These are phyloP conservation scores for Lucilia sericata DNA, from an alignment of 1,140 invertebrate species.

Conservation along the genomic window DNA sequence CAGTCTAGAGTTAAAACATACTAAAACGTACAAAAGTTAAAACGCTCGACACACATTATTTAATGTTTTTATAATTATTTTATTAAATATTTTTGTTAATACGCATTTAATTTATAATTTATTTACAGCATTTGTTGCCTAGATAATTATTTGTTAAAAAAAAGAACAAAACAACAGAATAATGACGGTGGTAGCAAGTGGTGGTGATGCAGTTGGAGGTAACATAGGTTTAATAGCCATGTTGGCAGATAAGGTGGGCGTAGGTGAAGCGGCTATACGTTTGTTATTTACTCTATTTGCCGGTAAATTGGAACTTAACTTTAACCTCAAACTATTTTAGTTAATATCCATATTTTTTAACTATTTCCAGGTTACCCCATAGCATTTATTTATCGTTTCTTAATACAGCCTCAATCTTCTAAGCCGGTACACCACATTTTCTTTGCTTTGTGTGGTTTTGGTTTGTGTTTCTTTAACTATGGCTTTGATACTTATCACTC, in stretches of 20 bases:
- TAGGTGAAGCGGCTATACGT: slow-evolving; percentile 74
- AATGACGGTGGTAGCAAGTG: slow-evolving; percentile 3
- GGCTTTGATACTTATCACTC: slow-evolving; percentile 81
- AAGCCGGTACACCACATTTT: slow-evolving; percentile 77
- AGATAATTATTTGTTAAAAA: neutral
- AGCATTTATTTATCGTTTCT: slow-evolving; percentile 76
- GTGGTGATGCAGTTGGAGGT: neutral
- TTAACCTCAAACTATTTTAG: neutral
- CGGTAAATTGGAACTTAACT: slow-evolving; percentile 68
- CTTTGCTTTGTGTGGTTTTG: slow-evolving; percentile 78
- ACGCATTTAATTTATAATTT: slow-evolving; percentile 10
- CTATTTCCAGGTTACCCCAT: slow-evolving; percentile 81
- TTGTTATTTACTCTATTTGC: slow-evolving; percentile 78
- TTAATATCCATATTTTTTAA: neutral
- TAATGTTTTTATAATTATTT: too few relatives aligned
- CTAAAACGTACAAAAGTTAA: too few relatives aligned
- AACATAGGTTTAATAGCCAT: slow-evolving; percentile 33
- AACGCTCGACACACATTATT: too few relatives aligned
- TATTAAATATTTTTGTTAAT: neutral
- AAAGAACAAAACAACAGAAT: neutral
- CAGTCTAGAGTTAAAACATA: neutral
- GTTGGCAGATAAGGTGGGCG: slow-evolving; percentile 68
- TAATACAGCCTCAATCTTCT: slow-evolving; percentile 71
- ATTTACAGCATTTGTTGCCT: slow-evolving; percentile 3
- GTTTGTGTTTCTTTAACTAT: slow-evolving; percentile 86